Percentiles rank a stretch among this genome's conserved stretches.
Conservation (phyloP, 2,113 vertebrate species). For the Eubucco bourcierii region DNA sequence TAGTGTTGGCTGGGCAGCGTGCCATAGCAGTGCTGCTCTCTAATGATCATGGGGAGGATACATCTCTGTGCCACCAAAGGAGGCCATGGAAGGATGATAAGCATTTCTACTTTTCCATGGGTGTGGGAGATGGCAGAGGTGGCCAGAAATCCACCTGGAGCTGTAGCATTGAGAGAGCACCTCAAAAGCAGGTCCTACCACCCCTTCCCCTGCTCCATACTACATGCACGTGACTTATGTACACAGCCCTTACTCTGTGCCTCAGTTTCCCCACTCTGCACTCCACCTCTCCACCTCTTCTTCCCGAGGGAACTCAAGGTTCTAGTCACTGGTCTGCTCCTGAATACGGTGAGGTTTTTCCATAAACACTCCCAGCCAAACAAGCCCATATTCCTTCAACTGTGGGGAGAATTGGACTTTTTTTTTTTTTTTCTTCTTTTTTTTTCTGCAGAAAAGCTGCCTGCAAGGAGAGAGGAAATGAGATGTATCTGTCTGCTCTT, state of each 20-base stretch:
- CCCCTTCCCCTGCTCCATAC: background rate
- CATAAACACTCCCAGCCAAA: background rate
- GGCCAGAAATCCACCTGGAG: background rate
- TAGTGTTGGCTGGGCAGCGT: background rate
- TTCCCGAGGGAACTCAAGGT: background rate
- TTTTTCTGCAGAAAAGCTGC: background rate
- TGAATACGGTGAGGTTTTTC: background rate
- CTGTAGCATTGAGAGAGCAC: background rate
- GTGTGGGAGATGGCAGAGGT: background rate
- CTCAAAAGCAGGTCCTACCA: background rate
- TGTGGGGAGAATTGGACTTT: rapidly evolving
- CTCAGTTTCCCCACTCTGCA: background rate
- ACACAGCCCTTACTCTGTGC: background rate
- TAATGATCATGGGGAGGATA: background rate
- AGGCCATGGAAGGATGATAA: background rate
- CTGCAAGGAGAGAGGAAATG: background rate
- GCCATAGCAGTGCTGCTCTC: background rate
- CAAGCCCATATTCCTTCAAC: background rate
- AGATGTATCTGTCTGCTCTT: rapidly evolving
- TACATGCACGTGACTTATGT: background rate
- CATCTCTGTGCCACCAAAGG: background rate
- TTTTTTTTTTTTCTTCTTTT: background rate
- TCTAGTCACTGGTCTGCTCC: background rate
- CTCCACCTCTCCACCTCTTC: background rate
- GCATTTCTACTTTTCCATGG: background rate